These are phyloP conservation scores for Tiphia femorata DNA, from an alignment of 2,888 invertebrate genomes.

Conservation along the genomic window DNA sequence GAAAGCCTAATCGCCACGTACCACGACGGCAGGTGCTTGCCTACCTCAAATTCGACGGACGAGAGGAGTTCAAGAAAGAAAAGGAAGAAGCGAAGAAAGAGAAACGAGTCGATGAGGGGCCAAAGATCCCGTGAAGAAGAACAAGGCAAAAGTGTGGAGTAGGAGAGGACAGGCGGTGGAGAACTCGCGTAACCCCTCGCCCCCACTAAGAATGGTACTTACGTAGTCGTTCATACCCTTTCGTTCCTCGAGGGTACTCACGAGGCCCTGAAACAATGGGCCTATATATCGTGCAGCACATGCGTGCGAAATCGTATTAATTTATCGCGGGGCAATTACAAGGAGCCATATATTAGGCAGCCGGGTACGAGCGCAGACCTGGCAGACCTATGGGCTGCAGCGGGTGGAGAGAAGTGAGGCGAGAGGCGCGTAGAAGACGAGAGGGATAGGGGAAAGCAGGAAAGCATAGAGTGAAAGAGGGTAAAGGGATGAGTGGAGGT, in stretches of 20 bases:
- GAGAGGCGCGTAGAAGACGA: background rate
- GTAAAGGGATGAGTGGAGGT: background rate
- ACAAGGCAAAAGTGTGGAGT: background rate
- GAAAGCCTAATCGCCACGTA: constrained; percentile 11
- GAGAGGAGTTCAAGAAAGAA: background rate
- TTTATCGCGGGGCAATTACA: constrained; percentile 65
- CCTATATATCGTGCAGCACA: constrained; percentile 59
- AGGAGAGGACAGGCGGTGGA: background rate
- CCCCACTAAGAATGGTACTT: constrained; percentile 12
- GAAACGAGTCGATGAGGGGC: too few relatives aligned
- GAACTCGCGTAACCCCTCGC: background rate
- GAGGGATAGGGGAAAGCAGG: background rate
- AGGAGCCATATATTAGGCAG: constrained; percentile 62
- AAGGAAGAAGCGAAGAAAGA: background rate
- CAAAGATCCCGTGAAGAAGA: too few relatives aligned
- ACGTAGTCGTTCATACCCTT: constrained; percentile 17
- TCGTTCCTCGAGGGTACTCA: constrained; percentile 28
- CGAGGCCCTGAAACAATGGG: constrained; percentile 53
- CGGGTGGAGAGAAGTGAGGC: constrained; percentile 11
- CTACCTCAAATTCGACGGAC: constrained; percentile 3
- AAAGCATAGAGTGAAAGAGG: background rate
- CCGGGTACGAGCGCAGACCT: constrained; percentile 32
- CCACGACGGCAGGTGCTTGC: constrained; percentile 37
- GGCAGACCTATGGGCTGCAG: constrained; percentile 26
- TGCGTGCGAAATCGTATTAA: constrained; percentile 63